Percentiles rank a stretch among this genome's conserved stretches.
Conservation (phyloP, 2,113 vertebrate genomes). For the western clawed frog (Xenopus tropicalis) region DNA sequence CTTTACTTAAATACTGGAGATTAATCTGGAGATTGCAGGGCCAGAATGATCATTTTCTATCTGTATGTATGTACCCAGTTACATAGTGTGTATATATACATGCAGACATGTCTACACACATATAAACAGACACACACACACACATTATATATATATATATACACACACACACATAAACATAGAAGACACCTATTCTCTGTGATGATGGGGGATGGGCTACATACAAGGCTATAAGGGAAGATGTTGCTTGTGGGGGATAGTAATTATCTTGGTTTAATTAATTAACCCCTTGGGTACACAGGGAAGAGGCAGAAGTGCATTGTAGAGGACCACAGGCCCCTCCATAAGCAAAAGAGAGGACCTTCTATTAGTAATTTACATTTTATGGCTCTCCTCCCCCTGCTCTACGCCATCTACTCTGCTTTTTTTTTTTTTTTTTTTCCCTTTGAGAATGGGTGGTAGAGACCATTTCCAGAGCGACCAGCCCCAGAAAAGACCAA, state of each 20-base stretch:
- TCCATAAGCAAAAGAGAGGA: constrained; percentile 17
- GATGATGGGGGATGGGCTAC: constrained; percentile 12
- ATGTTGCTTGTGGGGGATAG: constrained; percentile 2
- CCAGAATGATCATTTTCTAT: too few relatives aligned
- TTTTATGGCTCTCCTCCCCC: constrained; percentile 24
- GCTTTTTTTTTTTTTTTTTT: neutral
- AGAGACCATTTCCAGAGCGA: constrained; percentile 35
- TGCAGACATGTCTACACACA: too few relatives aligned
- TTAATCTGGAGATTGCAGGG: too few relatives aligned
- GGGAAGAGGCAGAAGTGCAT: neutral
- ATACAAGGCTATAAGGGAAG: constrained; percentile 4
- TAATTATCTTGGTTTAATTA: constrained; percentile 23
- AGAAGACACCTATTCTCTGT: neutral
- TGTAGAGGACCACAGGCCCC: constrained; percentile 2
- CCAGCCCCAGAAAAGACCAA: neutral
- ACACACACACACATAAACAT: neutral
- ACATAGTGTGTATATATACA: too few relatives aligned
- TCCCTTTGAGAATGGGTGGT: constrained; percentile 17
- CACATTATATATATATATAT: too few relatives aligned
- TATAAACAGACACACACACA: too few relatives aligned
- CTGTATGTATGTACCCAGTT: too few relatives aligned
- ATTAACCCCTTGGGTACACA: constrained; percentile 11
- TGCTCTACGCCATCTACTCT: constrained; percentile 17
- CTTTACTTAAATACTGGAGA: too few relatives aligned
- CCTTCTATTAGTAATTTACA: constrained; percentile 23